A percentile compares a stretch with the other conserved stretches of the same genome.
These are phyloP conservation scores for Mormyrus lacerda DNA, from an alignment of 2,113 vertebrate species.

Conservation along the genomic window DNA sequence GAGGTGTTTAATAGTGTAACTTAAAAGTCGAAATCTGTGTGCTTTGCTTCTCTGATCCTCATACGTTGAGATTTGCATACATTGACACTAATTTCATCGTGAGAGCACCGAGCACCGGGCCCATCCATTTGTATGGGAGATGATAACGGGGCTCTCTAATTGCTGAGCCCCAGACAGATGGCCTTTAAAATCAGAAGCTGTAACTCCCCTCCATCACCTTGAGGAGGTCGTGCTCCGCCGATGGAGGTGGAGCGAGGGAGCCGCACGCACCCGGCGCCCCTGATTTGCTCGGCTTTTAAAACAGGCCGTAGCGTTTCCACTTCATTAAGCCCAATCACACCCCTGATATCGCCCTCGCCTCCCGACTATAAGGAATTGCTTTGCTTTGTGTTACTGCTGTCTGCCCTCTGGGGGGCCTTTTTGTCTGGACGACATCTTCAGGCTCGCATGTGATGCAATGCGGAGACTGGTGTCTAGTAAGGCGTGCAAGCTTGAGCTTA, in stretches of 20 bases:
- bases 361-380: constrained; percentile 11
- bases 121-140: constrained; percentile 22
- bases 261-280: not conserved
- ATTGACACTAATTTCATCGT: constrained; percentile 35
- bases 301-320: constrained; percentile 28
- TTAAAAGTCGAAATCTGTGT: not conserved
- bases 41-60: not conserved
- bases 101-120: not conserved
- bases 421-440: not conserved
- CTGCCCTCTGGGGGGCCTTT: not conserved
- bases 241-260: not conserved
- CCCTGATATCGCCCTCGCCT: constrained; percentile 34
- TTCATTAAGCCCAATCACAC: constrained; percentile 34
- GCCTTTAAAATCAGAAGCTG: constrained; percentile 18
- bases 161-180: constrained; percentile 32
- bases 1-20: not conserved
- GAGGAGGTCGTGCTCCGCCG: constrained; percentile 11
- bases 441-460: not conserved
- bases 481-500: not conserved
- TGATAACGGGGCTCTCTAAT: constrained; percentile 37
- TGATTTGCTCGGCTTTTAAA: constrained; percentile 12
- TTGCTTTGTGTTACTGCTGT: constrained; percentile 23
- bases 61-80: constrained; percentile 33
- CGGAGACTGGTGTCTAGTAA: not conserved
- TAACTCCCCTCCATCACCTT: constrained; percentile 29